Percentiles rank a stretch among this genome's conserved stretches.
Evolutionary conservation across 2,113 vertebrate genomes (phyloP).

Genomic region (Hippocampus zosterae): DNA sequence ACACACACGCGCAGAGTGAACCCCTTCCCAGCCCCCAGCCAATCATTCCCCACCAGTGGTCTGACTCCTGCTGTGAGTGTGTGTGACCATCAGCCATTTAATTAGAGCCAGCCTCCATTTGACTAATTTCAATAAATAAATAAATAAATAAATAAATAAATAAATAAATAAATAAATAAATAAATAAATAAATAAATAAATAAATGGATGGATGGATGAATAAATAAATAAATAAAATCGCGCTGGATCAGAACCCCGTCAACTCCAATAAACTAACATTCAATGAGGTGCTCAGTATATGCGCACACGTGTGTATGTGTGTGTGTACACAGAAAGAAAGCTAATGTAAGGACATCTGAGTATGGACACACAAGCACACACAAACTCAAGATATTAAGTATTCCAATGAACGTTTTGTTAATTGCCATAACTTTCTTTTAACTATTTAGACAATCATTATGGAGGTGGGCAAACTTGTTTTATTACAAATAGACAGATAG

Average conservation of each 20-base stretch:
- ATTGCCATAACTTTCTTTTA: neutral
- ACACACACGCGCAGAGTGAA: slow-evolving; percentile 26
- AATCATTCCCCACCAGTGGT: slow-evolving; percentile 73
- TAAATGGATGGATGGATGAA: no score
- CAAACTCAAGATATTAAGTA: neutral
- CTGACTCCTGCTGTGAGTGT: slow-evolving; percentile 65
- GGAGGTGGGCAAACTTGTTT: no score
- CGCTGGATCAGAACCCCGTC: slow-evolving; percentile 22
- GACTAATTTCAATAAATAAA: slow-evolving; percentile 72
- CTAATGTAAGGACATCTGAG: slow-evolving; percentile 52
- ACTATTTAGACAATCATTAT: neutral
- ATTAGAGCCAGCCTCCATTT: slow-evolving; percentile 73
- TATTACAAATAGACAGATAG: no score
- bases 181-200: slow-evolving; percentile 73
- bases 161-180: slow-evolving; percentile 76
- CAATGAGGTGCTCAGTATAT: slow-evolving; percentile 58
- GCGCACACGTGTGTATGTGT: slow-evolving; percentile 21
- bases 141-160: slow-evolving; percentile 67
- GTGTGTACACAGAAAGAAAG: slow-evolving; percentile 40
- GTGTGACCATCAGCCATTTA: slow-evolving; percentile 75
- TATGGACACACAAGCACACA: slow-evolving; percentile 5
- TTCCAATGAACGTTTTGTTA: neutral
- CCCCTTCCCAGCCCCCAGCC: slow-evolving; percentile 45
- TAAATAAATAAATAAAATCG: slow-evolving; percentile 60
- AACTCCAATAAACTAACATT: slow-evolving; percentile 46